A percentile compares a stretch with the other conserved stretches of the same genome.
phyloP scores from a whole-genome alignment of 2,797 vertebrate species.

The Oreortyx pictus region DNA sequence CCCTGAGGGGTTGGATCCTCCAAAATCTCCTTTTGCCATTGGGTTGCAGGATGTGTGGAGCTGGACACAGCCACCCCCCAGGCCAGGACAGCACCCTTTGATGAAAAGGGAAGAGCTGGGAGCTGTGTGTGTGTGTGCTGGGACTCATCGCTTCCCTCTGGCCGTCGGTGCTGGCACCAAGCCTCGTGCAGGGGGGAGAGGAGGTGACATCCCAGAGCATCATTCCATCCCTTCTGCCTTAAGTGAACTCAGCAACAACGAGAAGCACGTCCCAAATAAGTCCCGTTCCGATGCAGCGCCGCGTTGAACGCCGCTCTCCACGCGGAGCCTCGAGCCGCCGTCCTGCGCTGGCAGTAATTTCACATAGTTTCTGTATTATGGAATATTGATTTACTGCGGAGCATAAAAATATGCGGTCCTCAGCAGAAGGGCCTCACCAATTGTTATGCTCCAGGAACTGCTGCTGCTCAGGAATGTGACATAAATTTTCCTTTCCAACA shows the following conservation, averaged over 20 bases:
- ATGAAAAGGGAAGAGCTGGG: neutral
- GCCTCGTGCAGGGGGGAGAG: neutral
- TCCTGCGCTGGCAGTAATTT: neutral
- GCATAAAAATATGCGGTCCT: constrained; percentile 51
- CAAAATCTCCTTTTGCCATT: constrained; percentile 7
- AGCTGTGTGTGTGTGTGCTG: neutral
- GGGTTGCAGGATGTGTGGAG: constrained; percentile 21
- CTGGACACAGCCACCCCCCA: constrained; percentile 3
- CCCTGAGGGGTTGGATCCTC: neutral
- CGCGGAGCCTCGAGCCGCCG: neutral
- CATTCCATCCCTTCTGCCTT: neutral
- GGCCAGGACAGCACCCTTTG: constrained; percentile 11
- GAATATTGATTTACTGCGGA: constrained; percentile 65
- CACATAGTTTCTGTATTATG: neutral
- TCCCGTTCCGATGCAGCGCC: neutral
- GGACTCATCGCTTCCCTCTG: neutral
- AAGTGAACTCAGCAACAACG: neutral
- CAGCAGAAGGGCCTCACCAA: constrained; percentile 70
- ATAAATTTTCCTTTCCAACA: constrained; percentile 68
- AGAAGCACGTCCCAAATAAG: neutral
- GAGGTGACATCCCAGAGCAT: neutral
- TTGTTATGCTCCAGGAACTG: constrained; percentile 65
- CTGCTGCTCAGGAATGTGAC: constrained; percentile 73
- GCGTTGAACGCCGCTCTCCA: neutral
- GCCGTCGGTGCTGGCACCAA: neutral